These are phyloP conservation scores for Agonopterix arenella DNA, from an alignment of 2,888 invertebrate species.

Conservation along the genomic window DNA sequence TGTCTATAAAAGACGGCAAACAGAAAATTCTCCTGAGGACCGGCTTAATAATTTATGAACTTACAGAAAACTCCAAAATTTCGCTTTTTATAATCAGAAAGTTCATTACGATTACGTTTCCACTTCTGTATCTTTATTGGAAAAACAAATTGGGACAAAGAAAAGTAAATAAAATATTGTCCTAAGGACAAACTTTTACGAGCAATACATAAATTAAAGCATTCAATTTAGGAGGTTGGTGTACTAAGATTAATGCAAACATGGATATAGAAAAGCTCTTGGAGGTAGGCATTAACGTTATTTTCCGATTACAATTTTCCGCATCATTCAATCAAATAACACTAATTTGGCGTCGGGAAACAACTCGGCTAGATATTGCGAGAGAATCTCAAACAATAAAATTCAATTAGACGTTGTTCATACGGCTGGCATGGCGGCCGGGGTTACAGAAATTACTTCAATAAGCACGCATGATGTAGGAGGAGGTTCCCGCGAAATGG, in stretches of 20 bases:
- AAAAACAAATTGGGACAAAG: background rate
- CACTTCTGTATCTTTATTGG: conserved; percentile 1
- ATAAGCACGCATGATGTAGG: conserved; percentile 74
- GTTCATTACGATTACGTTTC: conserved; percentile 7
- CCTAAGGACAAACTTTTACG: too few relatives aligned
- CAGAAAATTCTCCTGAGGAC: conserved; percentile 42
- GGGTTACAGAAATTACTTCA: conserved; percentile 64
- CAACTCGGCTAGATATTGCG: too few relatives aligned
- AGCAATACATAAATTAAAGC: too few relatives aligned
- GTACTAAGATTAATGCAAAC: too few relatives aligned
- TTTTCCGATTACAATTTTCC: too few relatives aligned
- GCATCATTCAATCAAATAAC: too few relatives aligned
- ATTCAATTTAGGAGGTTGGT: too few relatives aligned
- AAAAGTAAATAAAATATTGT: background rate
- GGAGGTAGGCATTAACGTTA: too few relatives aligned
- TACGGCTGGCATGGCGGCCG: conserved; percentile 20
- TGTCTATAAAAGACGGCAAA: conserved; percentile 51
- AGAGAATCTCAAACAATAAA: conserved; percentile 20
- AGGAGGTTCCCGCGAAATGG: conserved; percentile 63
- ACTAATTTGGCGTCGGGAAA: too few relatives aligned
- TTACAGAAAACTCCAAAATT: conserved; percentile 27
- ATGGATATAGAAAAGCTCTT: too few relatives aligned
- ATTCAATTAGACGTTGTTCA: conserved; percentile 32
- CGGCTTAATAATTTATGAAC: conserved; percentile 45
- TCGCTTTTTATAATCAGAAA: conserved; percentile 9